phyloP scores from a whole-genome alignment of 2,888 invertebrate genomes.

The Horisme vitalbata region DNA sequence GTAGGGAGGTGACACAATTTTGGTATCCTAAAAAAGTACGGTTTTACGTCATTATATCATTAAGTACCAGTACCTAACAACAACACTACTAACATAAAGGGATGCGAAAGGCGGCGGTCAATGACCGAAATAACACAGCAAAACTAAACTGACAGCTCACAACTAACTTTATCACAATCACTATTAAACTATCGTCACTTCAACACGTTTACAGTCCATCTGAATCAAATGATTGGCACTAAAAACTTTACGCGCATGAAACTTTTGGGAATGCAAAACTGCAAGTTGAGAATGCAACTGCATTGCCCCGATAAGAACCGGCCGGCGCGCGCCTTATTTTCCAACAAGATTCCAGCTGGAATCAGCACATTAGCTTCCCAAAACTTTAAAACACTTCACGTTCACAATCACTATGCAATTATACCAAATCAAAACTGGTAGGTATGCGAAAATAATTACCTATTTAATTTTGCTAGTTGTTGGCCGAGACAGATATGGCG shows the following conservation, averaged over 20 bases:
- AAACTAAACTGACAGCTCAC: slow-evolving; percentile 69
- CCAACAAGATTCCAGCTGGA: slow-evolving; percentile 78
- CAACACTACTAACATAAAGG: slow-evolving; percentile 66
- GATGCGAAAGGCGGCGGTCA: slow-evolving; percentile 81
- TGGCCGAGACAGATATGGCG: slow-evolving; percentile 87
- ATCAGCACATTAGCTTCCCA: slow-evolving; percentile 56
- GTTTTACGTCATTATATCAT: slow-evolving; percentile 54
- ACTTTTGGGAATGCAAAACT: slow-evolving; percentile 80
- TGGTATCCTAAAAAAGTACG: slow-evolving; percentile 69
- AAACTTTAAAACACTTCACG: slow-evolving; percentile 64
- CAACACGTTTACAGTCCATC: slow-evolving; percentile 65
- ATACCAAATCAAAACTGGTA: slow-evolving; percentile 64
- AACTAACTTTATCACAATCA: slow-evolving; percentile 70
- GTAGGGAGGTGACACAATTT: slow-evolving; percentile 74
- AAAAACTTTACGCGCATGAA: slow-evolving; percentile 78
- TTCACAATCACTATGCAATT: slow-evolving; percentile 67
- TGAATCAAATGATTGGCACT: slow-evolving; percentile 60
- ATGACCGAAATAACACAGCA: slow-evolving; percentile 82
- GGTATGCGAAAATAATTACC: slow-evolving; percentile 81
- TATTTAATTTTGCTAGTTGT: slow-evolving; percentile 83
- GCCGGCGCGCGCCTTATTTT: slow-evolving; percentile 79
- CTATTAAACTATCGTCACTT: slow-evolving; percentile 70
- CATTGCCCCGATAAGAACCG: slow-evolving; percentile 82
- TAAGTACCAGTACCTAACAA: slow-evolving; percentile 57
- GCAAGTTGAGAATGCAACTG: slow-evolving; percentile 83